Evolutionary conservation across 2,888 invertebrate species (phyloP), one percentile per base, ranked within the genome.

Genomic region (Thalpophila matura): DNA sequence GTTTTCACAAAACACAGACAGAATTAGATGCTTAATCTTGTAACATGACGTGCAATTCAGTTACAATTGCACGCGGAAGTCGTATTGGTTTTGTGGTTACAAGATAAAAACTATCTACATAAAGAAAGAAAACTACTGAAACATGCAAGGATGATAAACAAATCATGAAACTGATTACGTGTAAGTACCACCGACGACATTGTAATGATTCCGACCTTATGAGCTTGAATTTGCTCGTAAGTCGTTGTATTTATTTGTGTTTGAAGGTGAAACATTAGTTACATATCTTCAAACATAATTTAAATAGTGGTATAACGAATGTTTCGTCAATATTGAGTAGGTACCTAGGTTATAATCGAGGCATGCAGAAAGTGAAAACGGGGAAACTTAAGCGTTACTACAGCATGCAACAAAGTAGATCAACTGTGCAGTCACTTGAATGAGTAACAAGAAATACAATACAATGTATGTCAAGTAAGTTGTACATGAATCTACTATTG

Each of bases 401-500:
- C 66, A 43, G 62, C 77, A 80, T 82, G 82, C 82, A 68, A 58
- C 47, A 67, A 74, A 79, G 33, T 66, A 65, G 54, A 65, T 73
- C 72, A 73, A 46, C 29, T 77, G 75, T 77, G 82, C 83, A 71
- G 71, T 68, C 68, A 43, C 60, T 63, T 74, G 26, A 55, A 54
- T 59, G 47, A 64, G 47, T 61, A 53, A 56, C 57, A 43, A 57
- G 49, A 46, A 24, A 27, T 45, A 62, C 53, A 37, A 43, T 72
- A 76, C 72, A 68, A 65, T 57, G 70, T 78, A 76, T 76, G 54
- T 77, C 59, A 79, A 69, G 66, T 80, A 80, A 78, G 68, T 76
- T 62, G 74, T 85, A 83, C 74, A 87, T 84, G 84, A 83, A 83
- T 79, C 91, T 91, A 92, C 86, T 74, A 64, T 86, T 89, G 91